A percentile compares a stretch with the other conserved stretches of the same genome.
Conservation (phyloP, 2,888 invertebrate species). For the Meiosimyza platycephala region DNA sequence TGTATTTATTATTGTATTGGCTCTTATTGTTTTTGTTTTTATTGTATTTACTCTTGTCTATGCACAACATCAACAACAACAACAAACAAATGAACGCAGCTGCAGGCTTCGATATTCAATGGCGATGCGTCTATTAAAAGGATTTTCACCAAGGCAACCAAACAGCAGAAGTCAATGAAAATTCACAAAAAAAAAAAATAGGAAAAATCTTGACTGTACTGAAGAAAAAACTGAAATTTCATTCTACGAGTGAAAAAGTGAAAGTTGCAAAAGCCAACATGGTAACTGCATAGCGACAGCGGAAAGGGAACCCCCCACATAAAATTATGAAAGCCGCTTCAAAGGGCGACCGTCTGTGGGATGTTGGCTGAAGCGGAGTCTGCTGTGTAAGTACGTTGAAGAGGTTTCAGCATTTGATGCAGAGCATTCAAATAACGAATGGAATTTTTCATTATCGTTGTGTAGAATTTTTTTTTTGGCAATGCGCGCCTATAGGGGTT, state of each 20-base stretch:
- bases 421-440: conserved; percentile 47
- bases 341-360: not conserved
- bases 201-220: not conserved
- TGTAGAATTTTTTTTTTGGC: too few species aligned
- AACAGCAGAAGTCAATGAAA: conserved; percentile 30
- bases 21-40: conserved; percentile 26
- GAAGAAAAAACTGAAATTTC: conserved; percentile 8
- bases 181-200: conserved; percentile 13
- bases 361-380: conserved; percentile 11
- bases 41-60: conserved; percentile 9
- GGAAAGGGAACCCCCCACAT: not conserved
- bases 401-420: not conserved
- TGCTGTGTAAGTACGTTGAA: conserved; percentile 4
- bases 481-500: too few species aligned
- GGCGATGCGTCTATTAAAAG: conserved; percentile 41
- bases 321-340: conserved; percentile 16
- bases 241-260: conserved; percentile 23
- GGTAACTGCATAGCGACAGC: not conserved
- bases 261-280: conserved; percentile 26
- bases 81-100: conserved; percentile 15
- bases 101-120: conserved; percentile 30
- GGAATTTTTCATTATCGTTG: conserved; percentile 49
- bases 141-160: conserved; percentile 48
- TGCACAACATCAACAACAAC: not conserved
- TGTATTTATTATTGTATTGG: conserved; percentile 30